Evolutionary conservation across 2,113 vertebrate genomes (phyloP).

Genomic region (Lota lota): DNA sequence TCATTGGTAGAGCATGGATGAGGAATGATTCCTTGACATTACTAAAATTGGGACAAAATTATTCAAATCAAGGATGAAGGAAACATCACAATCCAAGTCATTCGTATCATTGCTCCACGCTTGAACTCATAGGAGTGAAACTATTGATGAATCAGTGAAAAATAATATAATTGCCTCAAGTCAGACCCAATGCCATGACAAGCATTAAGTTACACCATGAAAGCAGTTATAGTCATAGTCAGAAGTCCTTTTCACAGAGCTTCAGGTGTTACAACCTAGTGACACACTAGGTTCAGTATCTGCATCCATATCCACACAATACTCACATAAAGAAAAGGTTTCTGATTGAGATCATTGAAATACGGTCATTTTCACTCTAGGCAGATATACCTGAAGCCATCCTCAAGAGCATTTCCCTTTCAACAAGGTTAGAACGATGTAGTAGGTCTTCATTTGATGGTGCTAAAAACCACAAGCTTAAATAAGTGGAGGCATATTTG

Average conservation of each 20-base stretch:
- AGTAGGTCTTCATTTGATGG: background rate
- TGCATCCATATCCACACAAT: no score
- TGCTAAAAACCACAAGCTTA: slow-evolving; percentile 3
- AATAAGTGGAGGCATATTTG: slow-evolving; percentile 10
- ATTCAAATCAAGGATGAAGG: slow-evolving; percentile 16
- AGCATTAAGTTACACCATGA: background rate
- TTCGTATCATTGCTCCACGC: slow-evolving; percentile 11
- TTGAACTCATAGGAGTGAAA: background rate
- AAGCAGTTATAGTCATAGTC: no score
- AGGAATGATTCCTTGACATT: slow-evolving; percentile 39
- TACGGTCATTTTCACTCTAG: slow-evolving; percentile 4
- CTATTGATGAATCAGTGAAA: slow-evolving; percentile 23
- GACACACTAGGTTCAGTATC: no score
- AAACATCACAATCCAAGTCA: slow-evolving; percentile 5
- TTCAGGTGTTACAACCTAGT: no score
- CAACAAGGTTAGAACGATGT: background rate
- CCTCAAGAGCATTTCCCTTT: background rate
- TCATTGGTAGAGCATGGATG: slow-evolving; percentile 29
- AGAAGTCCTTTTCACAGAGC: no score
- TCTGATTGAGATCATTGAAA: background rate
- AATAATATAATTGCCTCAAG: background rate
- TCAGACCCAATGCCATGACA: background rate
- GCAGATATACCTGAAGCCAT: background rate
- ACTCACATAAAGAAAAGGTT: no score
- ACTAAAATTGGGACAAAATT: slow-evolving; percentile 29